phyloP scores from a whole-genome alignment of 2,888 invertebrate genomes.

The Elegia similella region DNA sequence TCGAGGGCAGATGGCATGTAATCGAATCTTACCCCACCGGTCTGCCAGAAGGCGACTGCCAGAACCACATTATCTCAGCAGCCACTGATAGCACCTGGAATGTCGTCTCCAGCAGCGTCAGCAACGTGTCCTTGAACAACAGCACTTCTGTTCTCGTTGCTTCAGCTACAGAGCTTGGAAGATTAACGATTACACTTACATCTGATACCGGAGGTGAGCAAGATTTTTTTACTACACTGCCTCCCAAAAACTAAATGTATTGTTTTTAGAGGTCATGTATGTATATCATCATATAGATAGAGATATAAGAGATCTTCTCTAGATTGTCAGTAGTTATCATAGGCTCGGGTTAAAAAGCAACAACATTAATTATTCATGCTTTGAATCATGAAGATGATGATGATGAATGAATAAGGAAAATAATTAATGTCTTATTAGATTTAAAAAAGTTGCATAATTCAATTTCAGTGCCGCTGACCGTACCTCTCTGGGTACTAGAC shows the following conservation, averaged over 20 bases:
- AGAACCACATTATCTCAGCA: constrained; percentile 32
- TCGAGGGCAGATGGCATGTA: constrained; percentile 35
- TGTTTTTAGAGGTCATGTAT: neutral
- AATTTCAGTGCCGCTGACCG: constrained; percentile 33
- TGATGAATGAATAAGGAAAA: too few relatives aligned
- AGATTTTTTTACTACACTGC: too few relatives aligned
- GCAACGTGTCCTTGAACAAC: constrained; percentile 1
- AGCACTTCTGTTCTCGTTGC: neutral
- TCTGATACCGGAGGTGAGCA: neutral
- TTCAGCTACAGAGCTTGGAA: neutral
- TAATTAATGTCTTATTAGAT: too few relatives aligned
- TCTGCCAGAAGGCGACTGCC: constrained; percentile 36
- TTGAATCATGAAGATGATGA: too few relatives aligned
- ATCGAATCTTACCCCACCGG: constrained; percentile 37
- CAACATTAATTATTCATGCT: too few relatives aligned
- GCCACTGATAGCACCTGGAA: constrained; percentile 21
- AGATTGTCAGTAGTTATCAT: too few relatives aligned
- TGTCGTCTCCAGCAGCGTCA: constrained; percentile 16
- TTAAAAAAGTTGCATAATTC: too few relatives aligned
- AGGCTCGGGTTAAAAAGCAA: too few relatives aligned
- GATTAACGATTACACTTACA: neutral
- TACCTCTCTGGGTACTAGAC: constrained; percentile 79
- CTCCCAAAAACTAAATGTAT: too few relatives aligned
- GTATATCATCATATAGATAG: too few relatives aligned
- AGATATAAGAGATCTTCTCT: too few relatives aligned